Base-by-base conservation (phyloP, 2,113 vertebrate species). In the Bucco capensis region DNA sequence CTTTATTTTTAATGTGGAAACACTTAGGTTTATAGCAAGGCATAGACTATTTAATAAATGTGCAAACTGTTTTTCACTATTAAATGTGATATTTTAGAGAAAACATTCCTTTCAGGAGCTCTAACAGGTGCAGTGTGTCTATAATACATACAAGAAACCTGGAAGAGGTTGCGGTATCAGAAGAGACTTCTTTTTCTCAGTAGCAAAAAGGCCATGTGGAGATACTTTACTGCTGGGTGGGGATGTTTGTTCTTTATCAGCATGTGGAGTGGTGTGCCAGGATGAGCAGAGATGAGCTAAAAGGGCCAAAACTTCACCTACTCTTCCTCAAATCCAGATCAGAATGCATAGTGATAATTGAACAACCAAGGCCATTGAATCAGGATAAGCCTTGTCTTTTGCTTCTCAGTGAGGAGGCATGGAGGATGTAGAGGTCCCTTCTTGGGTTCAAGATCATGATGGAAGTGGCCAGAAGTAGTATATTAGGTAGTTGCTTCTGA, bases 1-100 rank as follows among this genome's bases (percentile, higher is more conserved):
- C 42, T 83, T 88, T 54, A 25, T 57, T 86, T 83, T 82, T 49
- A 53, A 40, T 74, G 87, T 83, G 33, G 62, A 83, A 85, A 54
- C 1, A 3, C 31, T 19, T 65, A n/a, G 9, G 19, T 78, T 90
- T 81, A 18, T 60, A 75, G 37, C 33, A 66, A 83, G 27, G 27
- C 35, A 47, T 30, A 66, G 44, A 22, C 25, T 91, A 19, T 62
- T 79, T 65, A 75, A 72, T 61, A 75, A 79, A 87, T 9, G 14
- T 57, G 16, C 9, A 69, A 86, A 84, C 42, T 84, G 75, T 69
- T 91, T 91, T 83, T 89, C 46, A 42, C 28, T 73, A 47, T 66
- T 85, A 80, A 89, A 85, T 77, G 23, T 38, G 67, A 33, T 92
- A 73, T 64, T 89, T 89, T 89, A 83, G 80, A 93, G 79, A n/a